Evolutionary conservation across 2,888 invertebrate species (phyloP).

Genomic region (Myopa tessellatipennis): DNA sequence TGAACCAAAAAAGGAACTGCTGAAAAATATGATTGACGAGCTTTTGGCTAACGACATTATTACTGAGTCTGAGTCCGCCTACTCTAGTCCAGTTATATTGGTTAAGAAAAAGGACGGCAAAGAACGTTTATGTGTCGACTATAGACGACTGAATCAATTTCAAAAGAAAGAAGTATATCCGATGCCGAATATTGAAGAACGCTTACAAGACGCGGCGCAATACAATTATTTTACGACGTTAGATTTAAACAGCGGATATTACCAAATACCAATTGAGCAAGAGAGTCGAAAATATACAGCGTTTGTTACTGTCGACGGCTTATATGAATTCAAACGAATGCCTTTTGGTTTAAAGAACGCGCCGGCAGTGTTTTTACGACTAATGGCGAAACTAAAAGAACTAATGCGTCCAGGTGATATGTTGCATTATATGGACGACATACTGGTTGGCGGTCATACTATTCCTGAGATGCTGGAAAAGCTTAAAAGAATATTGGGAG

Average conservation of each 20-base stretch:
- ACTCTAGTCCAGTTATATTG: constrained; percentile 39
- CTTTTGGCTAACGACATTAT: constrained; percentile 39
- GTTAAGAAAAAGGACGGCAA: constrained; percentile 40
- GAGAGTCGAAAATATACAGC: constrained; percentile 22
- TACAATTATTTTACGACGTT: constrained; percentile 35
- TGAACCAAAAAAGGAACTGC: constrained; percentile 26
- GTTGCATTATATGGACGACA: constrained; percentile 47
- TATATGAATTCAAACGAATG: constrained; percentile 38
- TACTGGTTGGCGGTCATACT: constrained; percentile 37
- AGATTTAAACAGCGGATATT: too few species aligned
- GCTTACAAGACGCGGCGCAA: constrained; percentile 36
- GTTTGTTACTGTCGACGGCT: constrained; percentile 45
- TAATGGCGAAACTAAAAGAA: constrained; percentile 40
- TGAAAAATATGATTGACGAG: constrained; percentile 31
- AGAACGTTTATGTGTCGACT: constrained; percentile 44
- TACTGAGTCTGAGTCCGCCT: constrained; percentile 38
- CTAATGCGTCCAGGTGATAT: constrained; percentile 23
- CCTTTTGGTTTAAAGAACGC: constrained; percentile 36
- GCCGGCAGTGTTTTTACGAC: constrained; percentile 35
- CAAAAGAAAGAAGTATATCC: constrained; percentile 42
- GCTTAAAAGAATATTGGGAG: constrained; percentile 30
- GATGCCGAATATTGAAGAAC: constrained; percentile 44
- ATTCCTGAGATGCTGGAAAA: constrained; percentile 36
- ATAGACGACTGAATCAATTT: constrained; percentile 36
- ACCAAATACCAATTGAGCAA: background rate